phyloP scores from a whole-genome alignment of 2,797 vertebrate species.

The Kryptopterus vitreolus region DNA sequence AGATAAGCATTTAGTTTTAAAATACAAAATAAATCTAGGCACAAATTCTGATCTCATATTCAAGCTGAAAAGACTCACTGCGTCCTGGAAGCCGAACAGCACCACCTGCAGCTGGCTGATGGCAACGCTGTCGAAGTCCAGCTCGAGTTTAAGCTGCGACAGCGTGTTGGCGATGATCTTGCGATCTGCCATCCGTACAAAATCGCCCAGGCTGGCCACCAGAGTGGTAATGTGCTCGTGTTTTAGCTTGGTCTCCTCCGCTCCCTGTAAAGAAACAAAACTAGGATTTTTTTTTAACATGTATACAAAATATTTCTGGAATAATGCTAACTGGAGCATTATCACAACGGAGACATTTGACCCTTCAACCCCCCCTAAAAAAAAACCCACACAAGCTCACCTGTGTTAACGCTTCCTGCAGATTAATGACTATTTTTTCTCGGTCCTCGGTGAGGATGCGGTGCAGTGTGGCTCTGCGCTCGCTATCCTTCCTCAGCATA shows the following conservation, averaged over 20 bases:
- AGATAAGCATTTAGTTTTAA: too few relatives aligned
- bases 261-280: conserved; percentile 76
- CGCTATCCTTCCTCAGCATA: conserved; percentile 95
- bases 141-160: conserved; percentile 93
- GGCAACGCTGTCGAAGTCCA: conserved; percentile 94
- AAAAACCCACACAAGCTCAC: too few relatives aligned
- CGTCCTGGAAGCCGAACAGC: conserved; percentile 97
- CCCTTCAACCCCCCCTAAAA: too few relatives aligned
- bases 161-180: conserved; percentile 92
- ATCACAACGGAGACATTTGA: too few relatives aligned
- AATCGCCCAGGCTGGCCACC: conserved; percentile 87
- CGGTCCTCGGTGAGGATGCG: conserved; percentile 91
- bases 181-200: conserved; percentile 92
- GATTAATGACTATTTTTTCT: conserved; percentile 90
- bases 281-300: too few relatives aligned
- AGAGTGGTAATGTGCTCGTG: conserved; percentile 89
- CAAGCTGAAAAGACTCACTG: conserved; percentile 77
- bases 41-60: not conserved
- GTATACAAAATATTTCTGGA: too few relatives aligned
- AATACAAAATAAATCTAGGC: too few relatives aligned
- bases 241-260: conserved; percentile 87
- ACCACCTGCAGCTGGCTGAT: conserved; percentile 96
- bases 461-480: conserved; percentile 92
- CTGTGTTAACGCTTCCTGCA: conserved; percentile 90
- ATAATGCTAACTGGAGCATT: too few relatives aligned